Percentiles rank a stretch among this genome's conserved stretches.
Evolutionary conservation across 1,140 invertebrate species (phyloP).

Genomic region (Forficula auricularia): DNA sequence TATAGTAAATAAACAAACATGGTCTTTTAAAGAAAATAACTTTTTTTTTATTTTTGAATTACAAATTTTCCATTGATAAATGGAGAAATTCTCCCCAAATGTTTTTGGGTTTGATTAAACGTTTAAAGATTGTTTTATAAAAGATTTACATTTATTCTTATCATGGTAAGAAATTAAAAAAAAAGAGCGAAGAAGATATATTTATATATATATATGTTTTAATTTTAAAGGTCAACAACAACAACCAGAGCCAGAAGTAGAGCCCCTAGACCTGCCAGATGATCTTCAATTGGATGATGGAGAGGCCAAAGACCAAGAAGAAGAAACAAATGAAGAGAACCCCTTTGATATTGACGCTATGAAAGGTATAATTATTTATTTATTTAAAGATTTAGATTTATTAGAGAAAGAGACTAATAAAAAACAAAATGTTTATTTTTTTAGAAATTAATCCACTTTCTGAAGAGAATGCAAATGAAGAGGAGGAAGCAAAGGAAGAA

Average conservation of each 20-base stretch:
- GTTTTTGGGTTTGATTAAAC: too few species aligned
- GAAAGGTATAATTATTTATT: conserved; percentile 30
- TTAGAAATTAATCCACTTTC: background rate
- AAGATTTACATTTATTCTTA: too few species aligned
- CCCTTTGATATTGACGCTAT: conserved; percentile 67
- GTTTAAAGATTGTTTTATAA: too few species aligned
- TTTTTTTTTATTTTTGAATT: too few species aligned
- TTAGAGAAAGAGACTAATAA: background rate
- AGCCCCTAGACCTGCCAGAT: conserved; percentile 72
- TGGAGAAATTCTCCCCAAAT: too few species aligned
- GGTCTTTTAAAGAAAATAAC: too few species aligned
- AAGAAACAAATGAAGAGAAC: conserved; percentile 44
- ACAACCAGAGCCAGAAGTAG: conserved; percentile 53
- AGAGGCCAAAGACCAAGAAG: conserved; percentile 34
- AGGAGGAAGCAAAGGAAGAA: conserved; percentile 16
- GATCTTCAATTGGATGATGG: conserved; percentile 66
- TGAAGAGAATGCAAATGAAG: conserved; percentile 18
- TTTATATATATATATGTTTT: too few species aligned
- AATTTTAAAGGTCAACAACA: conserved; percentile 33
- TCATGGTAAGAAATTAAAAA: too few species aligned
- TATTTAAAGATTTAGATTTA: background rate
- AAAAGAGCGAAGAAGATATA: too few species aligned
- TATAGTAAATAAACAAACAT: too few species aligned
- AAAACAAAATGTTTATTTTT: background rate
- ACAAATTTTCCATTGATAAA: too few species aligned